phyloP scores from a whole-genome alignment of 2,797 vertebrate species.

The Hypotaenidia okinawae region DNA sequence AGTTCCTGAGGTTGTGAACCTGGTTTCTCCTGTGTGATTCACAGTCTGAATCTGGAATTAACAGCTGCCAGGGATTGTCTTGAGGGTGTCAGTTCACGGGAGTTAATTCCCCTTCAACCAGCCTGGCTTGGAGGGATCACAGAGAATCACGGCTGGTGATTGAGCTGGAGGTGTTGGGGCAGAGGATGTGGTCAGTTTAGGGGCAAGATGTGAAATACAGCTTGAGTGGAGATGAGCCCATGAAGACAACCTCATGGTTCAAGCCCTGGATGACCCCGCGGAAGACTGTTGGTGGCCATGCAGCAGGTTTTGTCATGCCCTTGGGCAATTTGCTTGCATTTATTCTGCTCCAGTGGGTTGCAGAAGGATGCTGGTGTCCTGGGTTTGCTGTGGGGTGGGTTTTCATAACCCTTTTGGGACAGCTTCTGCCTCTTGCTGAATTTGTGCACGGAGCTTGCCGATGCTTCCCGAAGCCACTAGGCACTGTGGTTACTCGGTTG shows the following conservation, averaged over 20 bases:
- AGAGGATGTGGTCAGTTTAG: neutral
- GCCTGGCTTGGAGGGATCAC: neutral
- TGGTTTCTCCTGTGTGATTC: neutral
- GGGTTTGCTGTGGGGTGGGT: neutral
- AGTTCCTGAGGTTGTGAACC: neutral
- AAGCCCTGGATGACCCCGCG: accelerated
- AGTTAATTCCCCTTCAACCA: neutral
- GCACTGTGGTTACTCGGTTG: accelerated
- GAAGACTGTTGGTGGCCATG: neutral
- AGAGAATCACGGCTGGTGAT: neutral
- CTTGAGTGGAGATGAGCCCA: accelerated
- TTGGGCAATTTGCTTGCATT: accelerated
- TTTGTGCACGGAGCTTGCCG: neutral
- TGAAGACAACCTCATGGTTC: accelerated
- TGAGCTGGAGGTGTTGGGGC: neutral
- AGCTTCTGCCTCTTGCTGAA: neutral
- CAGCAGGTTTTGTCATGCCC: neutral
- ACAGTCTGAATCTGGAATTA: neutral
- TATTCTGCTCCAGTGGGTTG: neutral
- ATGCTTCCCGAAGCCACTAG: accelerated
- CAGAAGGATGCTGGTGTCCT: neutral
- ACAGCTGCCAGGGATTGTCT: neutral
- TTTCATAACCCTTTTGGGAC: neutral
- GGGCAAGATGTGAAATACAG: accelerated
- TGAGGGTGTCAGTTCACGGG: neutral